A percentile compares a stretch with the other conserved stretches of the same genome.
These are phyloP conservation scores for Trilocha varians DNA, from an alignment of 2,888 invertebrate species.

Conservation along the genomic window DNA sequence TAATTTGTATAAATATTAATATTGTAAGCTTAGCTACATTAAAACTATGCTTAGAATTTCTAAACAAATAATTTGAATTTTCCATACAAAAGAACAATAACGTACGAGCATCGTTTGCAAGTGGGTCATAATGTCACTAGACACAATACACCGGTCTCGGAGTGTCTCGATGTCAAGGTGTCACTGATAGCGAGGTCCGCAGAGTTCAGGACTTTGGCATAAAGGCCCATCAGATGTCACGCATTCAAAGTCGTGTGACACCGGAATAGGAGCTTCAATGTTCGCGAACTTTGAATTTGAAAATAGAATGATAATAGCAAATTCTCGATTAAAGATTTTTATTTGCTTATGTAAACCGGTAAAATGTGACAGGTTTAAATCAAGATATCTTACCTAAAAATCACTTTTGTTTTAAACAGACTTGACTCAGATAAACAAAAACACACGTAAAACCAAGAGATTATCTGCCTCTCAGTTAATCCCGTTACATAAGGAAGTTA, in stretches of 20 bases:
- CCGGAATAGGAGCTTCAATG: constrained; percentile 25
- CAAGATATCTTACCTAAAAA: too few species aligned
- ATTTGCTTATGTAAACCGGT: too few species aligned
- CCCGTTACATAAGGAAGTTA: constrained; percentile 11
- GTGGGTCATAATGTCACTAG: constrained; percentile 48
- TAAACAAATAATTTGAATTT: constrained; percentile 30
- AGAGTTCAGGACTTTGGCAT: constrained; percentile 31
- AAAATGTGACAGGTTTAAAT: too few species aligned
- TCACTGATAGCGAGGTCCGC: constrained; percentile 38
- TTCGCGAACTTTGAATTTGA: not conserved
- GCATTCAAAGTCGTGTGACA: constrained; percentile 13
- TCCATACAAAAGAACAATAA: constrained; percentile 42
- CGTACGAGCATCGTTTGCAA: constrained; percentile 23
- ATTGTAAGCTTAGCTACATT: too few species aligned
- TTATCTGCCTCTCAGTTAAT: not conserved
- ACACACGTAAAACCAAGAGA: too few species aligned
- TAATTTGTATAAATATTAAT: too few species aligned
- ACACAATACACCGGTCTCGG: constrained; percentile 18
- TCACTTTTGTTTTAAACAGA: too few species aligned
- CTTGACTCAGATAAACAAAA: too few species aligned
- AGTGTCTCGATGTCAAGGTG: constrained; percentile 40
- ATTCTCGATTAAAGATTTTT: too few species aligned
- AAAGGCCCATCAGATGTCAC: constrained; percentile 30
- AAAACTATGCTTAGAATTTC: constrained; percentile 16
- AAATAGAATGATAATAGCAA: not conserved